Percentiles rank a stretch among this genome's conserved stretches.
These are phyloP conservation scores for Ptilonorhynchus violaceus DNA, from an alignment of 2,113 vertebrate genomes.

Conservation along the genomic window DNA sequence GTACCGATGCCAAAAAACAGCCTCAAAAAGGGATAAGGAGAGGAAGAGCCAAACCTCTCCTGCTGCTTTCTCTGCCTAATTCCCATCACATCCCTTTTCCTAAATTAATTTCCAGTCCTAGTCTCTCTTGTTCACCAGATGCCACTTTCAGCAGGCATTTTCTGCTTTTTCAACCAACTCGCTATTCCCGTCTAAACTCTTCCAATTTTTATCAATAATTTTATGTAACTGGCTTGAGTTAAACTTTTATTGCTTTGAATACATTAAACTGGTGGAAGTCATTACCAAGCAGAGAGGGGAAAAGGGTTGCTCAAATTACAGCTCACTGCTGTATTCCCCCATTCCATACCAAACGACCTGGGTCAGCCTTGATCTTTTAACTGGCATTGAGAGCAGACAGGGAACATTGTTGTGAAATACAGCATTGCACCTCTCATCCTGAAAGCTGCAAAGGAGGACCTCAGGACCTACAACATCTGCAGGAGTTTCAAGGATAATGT, in stretches of 20 bases:
- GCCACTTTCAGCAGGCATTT: neutral
- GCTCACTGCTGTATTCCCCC: neutral
- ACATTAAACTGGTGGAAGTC: constrained; percentile 16
- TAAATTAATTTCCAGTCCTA: neutral
- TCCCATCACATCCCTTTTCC: neutral
- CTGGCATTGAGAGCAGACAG: neutral
- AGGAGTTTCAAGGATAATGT: neutral
- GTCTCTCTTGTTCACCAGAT: neutral
- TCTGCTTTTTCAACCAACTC: neutral
- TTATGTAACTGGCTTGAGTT: neutral
- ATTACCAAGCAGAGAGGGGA: neutral
- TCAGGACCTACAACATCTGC: neutral
- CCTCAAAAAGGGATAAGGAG: neutral
- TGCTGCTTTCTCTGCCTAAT: neutral
- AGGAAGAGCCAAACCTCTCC: neutral
- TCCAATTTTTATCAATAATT: constrained; percentile 32
- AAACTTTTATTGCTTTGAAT: constrained; percentile 26
- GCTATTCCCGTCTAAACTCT: neutral
- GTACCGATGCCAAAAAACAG: neutral
- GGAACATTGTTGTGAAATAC: neutral
- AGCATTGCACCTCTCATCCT: neutral
- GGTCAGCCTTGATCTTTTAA: neutral
- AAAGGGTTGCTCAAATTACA: constrained; percentile 4
- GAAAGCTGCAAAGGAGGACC: neutral
- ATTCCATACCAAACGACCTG: neutral